Conservation (phyloP, 2,888 invertebrate genomes). For the Chymomyza fuscimana region DNA sequence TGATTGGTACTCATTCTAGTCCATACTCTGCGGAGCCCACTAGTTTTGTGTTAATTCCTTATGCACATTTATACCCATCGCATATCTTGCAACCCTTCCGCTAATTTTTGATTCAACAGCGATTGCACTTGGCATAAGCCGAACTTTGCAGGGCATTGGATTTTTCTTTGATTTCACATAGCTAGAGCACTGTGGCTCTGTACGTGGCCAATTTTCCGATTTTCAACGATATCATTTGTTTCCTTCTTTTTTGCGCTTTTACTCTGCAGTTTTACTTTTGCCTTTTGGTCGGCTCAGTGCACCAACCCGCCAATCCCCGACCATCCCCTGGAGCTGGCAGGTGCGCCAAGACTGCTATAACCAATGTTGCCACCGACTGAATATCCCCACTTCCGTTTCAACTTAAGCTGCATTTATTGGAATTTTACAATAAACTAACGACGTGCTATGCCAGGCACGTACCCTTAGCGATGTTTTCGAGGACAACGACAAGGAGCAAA, state of each 20-base stretch:
- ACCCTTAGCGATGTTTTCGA: constrained; percentile 11
- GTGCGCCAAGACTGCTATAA: constrained; percentile 14
- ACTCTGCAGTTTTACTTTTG: constrained; percentile 4
- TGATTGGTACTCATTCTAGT: no score
- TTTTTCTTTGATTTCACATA: constrained; percentile 24
- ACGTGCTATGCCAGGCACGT: constrained; percentile 32
- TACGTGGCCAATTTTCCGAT: constrained; percentile 61
- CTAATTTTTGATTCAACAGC: not conserved
- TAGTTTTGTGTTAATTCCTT: no score
- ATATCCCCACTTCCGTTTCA: constrained; percentile 33
- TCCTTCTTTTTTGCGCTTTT: constrained; percentile 26
- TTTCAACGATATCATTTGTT: constrained; percentile 37
- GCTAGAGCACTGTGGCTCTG: not conserved
- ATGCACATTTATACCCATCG: no score
- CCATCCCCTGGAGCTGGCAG: not conserved
- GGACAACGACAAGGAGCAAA: not conserved
- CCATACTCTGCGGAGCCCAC: no score
- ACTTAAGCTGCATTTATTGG: constrained; percentile 62
- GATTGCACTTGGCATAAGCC: not conserved
- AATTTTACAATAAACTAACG: constrained; percentile 71
- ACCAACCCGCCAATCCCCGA: not conserved
- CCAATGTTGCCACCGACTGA: constrained; percentile 25
- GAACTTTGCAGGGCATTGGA: not conserved
- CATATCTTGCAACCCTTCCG: no score
- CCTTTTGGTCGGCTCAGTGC: not conserved